Conservation (phyloP, 2,797 vertebrate species). For the Rhinoraja longicauda region DNA sequence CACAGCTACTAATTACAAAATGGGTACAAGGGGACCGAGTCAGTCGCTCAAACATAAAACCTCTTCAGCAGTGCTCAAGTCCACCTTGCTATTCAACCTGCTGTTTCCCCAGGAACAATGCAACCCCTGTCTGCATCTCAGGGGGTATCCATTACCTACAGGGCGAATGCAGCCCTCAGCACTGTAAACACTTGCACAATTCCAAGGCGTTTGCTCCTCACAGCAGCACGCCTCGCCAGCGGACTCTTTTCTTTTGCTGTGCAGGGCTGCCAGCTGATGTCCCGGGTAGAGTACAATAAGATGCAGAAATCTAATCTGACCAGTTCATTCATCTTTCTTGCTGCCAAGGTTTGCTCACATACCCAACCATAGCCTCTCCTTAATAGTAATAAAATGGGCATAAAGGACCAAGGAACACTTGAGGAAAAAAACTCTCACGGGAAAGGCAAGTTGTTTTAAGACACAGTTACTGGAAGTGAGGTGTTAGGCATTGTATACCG, state of each 20-base stretch:
- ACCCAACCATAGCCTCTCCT: neutral
- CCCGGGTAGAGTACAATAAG: neutral
- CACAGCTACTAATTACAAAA: neutral
- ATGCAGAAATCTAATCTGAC: neutral
- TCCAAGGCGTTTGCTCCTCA: neutral
- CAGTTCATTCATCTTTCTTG: neutral
- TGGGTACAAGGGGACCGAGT: neutral
- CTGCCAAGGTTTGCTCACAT: neutral
- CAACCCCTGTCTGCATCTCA: neutral
- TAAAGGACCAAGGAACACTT: neutral
- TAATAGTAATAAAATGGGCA: neutral
- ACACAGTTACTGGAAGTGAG: neutral
- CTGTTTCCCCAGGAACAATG: neutral
- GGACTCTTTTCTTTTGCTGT: neutral
- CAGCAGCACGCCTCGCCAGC: neutral
- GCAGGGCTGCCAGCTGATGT: neutral
- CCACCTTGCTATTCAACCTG: neutral
- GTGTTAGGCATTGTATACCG: neutral
- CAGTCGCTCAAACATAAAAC: neutral
- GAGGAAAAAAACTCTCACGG: neutral
- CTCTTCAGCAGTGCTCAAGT: neutral
- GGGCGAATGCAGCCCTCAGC: conserved; percentile 13
- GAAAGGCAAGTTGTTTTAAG: neutral
- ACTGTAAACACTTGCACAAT: neutral
- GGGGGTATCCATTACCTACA: conserved; percentile 19